Percentiles rank a stretch among this genome's conserved stretches.
Evolutionary conservation across 2,113 vertebrate species (phyloP).

Genomic region (Eulemur macaco): DNA sequence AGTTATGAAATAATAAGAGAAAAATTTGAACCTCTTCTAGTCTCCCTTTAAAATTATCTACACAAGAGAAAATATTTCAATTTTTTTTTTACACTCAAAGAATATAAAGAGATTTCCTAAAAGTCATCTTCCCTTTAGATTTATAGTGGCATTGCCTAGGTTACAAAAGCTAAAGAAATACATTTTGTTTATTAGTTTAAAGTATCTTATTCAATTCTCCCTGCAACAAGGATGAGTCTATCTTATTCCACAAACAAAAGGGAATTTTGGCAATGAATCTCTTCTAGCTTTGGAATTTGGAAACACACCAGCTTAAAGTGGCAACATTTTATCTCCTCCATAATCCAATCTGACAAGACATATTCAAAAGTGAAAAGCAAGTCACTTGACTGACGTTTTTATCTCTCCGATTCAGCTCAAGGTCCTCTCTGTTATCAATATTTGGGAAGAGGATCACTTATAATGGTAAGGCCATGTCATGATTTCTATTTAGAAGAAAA

Average conservation of each 20-base stretch:
- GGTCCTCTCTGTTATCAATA: neutral
- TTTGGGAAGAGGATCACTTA: neutral
- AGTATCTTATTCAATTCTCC: neutral
- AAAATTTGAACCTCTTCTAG: neutral
- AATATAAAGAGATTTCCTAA: neutral
- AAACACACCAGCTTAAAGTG: neutral
- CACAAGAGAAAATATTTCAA: neutral
- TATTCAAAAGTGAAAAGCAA: neutral
- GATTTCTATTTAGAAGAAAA: neutral
- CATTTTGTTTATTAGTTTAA: neutral
- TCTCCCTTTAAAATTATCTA: neutral
- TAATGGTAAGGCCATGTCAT: neutral
- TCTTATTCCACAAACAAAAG: neutral
- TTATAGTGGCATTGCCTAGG: neutral
- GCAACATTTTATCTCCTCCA: neutral
- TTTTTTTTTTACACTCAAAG: neutral
- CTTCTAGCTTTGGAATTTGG: neutral
- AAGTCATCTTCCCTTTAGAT: neutral
- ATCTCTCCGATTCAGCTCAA: neutral
- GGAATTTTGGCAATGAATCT: neutral
- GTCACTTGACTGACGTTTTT: neutral
- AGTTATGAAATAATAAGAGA: neutral
- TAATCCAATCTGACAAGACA: neutral
- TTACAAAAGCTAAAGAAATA: neutral
- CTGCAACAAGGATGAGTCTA: neutral